Evolutionary conservation across 1,140 invertebrate species (phyloP).

Genomic region (Atopsyche davidsoni): DNA sequence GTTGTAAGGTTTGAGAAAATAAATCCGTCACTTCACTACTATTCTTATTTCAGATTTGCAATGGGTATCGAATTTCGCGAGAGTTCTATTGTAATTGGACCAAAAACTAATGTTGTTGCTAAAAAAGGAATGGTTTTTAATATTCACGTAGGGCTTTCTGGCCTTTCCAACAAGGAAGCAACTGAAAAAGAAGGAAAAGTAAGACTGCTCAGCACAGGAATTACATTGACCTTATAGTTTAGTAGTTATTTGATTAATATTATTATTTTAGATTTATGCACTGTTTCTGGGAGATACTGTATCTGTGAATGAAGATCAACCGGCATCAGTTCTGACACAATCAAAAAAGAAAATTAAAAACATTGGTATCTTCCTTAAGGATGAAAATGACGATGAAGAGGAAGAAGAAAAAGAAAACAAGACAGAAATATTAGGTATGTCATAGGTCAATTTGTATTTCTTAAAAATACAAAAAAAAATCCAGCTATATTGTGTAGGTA

Average conservation of each 20-base stretch:
- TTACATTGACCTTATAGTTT: background rate
- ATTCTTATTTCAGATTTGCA: constrained; percentile 68
- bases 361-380: constrained; percentile 93
- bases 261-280: constrained; percentile 65
- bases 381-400: constrained; percentile 83
- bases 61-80: constrained; percentile 99
- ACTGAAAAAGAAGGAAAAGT: constrained; percentile 79
- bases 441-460: constrained; percentile 1
- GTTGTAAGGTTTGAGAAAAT: background rate
- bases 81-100: constrained; percentile 83
- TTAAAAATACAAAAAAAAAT: background rate
- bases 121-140: constrained; percentile 98
- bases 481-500: background rate
- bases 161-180: constrained; percentile 76
- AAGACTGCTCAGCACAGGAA: constrained; percentile 5
- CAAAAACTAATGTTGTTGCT: constrained; percentile 75
- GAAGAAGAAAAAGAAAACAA: constrained; percentile 62
- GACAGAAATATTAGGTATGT: constrained; percentile 46
- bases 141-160: constrained; percentile 89
- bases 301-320: constrained; percentile 83
- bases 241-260: background rate
- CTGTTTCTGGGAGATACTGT: constrained; percentile 97
- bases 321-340: constrained; percentile 84
- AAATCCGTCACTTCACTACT: background rate
- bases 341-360: constrained; percentile 95